Conservation (phyloP, 2,888 invertebrate genomes). For the Oligia strigilis region DNA sequence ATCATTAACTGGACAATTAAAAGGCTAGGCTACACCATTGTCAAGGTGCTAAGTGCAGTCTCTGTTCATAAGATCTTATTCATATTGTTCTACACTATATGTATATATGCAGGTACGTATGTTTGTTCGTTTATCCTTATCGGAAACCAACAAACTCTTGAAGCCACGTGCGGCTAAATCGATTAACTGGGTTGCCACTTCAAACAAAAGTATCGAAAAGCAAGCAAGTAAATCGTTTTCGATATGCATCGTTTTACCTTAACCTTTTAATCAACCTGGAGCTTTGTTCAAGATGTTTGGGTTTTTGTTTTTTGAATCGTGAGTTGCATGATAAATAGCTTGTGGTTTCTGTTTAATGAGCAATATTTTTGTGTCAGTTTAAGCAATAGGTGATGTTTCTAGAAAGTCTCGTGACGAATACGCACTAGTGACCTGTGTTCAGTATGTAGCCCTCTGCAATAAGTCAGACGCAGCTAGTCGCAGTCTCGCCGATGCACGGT, state of each 20-base stretch:
- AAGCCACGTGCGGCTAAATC: constrained; percentile 64
- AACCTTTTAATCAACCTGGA: constrained; percentile 46
- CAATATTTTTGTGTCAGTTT: constrained; percentile 17
- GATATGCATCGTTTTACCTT: constrained; percentile 56
- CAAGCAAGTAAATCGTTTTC: constrained; percentile 51
- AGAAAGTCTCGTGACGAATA: constrained; percentile 58
- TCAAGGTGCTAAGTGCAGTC: constrained; percentile 46
- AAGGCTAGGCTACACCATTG: constrained; percentile 53
- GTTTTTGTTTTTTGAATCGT: not conserved
- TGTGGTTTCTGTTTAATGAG: constrained; percentile 8
- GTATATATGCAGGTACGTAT: constrained; percentile 10
- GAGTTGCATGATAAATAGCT: constrained; percentile 25
- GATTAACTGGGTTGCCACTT: constrained; percentile 62
- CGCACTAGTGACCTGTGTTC: constrained; percentile 48
- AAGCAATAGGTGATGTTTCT: constrained; percentile 24
- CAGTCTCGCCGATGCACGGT: constrained; percentile 30
- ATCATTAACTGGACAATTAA: constrained; percentile 53
- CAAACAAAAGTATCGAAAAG: constrained; percentile 58
- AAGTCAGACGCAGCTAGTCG: constrained; percentile 68
- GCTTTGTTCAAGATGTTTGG: constrained; percentile 3
- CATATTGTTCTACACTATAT: constrained; percentile 13
- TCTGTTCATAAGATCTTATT: constrained; percentile 40
- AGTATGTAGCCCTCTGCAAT: constrained; percentile 66
- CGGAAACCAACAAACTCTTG: constrained; percentile 57
- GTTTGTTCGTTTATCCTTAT: constrained; percentile 53